Conservation (phyloP, 2,797 vertebrate genomes). For the Adelosebastes latens region DNA sequence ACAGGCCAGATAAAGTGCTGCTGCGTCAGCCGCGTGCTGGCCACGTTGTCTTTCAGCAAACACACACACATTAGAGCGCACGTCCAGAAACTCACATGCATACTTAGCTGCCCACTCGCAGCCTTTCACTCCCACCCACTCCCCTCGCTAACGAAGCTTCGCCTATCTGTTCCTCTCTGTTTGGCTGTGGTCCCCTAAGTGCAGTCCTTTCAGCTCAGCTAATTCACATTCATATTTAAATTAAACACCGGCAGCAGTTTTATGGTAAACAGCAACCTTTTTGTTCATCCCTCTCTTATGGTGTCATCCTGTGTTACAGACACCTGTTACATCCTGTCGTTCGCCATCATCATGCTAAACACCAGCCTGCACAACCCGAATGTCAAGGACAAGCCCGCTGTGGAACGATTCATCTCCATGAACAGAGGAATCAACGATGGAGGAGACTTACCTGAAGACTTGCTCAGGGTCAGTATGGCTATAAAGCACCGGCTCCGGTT, state of each 20-base stretch:
- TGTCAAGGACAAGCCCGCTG: slow-evolving; percentile 93
- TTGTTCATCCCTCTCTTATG: neutral
- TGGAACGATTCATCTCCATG: slow-evolving; percentile 96
- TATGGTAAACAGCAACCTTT: slow-evolving; percentile 25
- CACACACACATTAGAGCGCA: neutral
- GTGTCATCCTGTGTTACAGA: slow-evolving; percentile 77
- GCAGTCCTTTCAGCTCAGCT: slow-evolving; percentile 52
- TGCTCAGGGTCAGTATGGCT: slow-evolving; percentile 88
- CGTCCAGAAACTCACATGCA: slow-evolving; percentile 28
- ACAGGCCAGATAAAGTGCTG: slow-evolving; percentile 72
- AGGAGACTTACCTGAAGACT: slow-evolving; percentile 93
- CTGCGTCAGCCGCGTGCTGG: slow-evolving; percentile 61
- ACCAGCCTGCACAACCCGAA: slow-evolving; percentile 98
- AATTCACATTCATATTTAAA: slow-evolving; percentile 71
- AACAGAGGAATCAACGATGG: slow-evolving; percentile 97
- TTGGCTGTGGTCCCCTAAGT: slow-evolving; percentile 43
- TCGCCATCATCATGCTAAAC: slow-evolving; percentile 98
- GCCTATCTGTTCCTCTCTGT: slow-evolving; percentile 35
- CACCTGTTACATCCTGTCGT: slow-evolving; percentile 96
- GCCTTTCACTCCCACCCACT: slow-evolving; percentile 57
- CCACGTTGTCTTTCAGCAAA: slow-evolving; percentile 32
- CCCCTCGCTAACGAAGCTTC: slow-evolving; percentile 34
- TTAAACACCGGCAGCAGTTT: slow-evolving; percentile 41
- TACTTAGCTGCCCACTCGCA: slow-evolving; percentile 50
- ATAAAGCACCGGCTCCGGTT: neutral